Conservation (phyloP, 2,797 vertebrate species). For the Labroides dimidiatus region DNA sequence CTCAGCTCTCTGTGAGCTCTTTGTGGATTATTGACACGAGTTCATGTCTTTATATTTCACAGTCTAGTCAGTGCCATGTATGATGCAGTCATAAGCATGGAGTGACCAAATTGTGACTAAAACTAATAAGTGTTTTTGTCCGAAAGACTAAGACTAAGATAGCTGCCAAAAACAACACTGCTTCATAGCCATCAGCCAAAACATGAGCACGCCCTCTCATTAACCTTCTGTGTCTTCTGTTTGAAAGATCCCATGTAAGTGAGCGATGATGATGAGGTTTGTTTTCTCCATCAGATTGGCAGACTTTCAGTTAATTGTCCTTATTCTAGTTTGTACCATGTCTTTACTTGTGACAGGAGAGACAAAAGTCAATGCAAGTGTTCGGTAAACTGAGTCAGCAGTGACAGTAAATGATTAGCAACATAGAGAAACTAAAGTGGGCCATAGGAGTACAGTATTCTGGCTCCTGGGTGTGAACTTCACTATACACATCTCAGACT, state of each 20-base stretch:
- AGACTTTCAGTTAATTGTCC: neutral
- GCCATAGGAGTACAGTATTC: neutral
- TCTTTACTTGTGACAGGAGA: slow-evolving; percentile 7
- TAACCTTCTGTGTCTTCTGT: slow-evolving; percentile 4
- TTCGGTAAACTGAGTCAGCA: slow-evolving; percentile 21
- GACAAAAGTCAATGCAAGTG: slow-evolving; percentile 6
- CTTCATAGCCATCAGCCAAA: slow-evolving; percentile 4
- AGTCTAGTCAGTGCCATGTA: too few species aligned
- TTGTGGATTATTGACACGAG: too few species aligned
- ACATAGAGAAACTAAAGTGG: neutral
- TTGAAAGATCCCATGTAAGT: slow-evolving; percentile 32
- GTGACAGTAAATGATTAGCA: slow-evolving; percentile 21
- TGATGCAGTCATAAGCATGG: too few species aligned
- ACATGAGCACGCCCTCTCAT: neutral
- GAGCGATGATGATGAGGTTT: slow-evolving; percentile 27
- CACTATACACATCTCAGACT: slow-evolving; percentile 37
- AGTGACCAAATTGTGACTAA: too few species aligned
- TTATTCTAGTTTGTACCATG: slow-evolving; percentile 4
- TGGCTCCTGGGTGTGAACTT: slow-evolving; percentile 10
- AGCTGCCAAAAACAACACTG: too few species aligned
- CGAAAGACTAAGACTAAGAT: too few species aligned
- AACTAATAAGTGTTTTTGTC: too few species aligned
- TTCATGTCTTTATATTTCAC: too few species aligned
- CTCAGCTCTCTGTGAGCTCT: too few species aligned
- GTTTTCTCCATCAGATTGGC: slow-evolving; percentile 21